These are phyloP conservation scores for Drosophila robusta DNA, from an alignment of 2,888 invertebrate genomes.

Conservation along the genomic window DNA sequence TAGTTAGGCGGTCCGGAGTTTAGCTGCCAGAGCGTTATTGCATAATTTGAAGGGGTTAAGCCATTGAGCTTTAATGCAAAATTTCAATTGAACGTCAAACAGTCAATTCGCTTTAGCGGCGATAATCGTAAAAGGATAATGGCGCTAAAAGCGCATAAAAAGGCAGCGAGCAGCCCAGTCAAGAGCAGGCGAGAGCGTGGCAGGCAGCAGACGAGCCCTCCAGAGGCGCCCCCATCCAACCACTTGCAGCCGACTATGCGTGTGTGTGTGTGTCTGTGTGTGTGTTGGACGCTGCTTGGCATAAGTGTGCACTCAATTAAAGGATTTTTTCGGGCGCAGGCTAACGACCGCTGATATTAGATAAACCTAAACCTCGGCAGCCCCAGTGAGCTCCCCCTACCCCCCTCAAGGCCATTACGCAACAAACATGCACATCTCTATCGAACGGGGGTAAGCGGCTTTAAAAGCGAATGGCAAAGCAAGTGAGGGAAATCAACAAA, in stretches of 20 bases:
- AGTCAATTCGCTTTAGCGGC: constrained; percentile 80
- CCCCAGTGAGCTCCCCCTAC: not conserved
- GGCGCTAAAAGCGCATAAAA: constrained; percentile 80
- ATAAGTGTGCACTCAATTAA: constrained; percentile 79
- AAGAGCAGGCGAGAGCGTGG: constrained; percentile 20
- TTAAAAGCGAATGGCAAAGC: constrained; percentile 20
- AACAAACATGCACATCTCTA: constrained; percentile 2
- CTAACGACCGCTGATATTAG: constrained; percentile 60
- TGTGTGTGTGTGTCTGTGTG: constrained; percentile 12
- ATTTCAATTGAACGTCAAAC: constrained; percentile 82
- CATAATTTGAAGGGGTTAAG: constrained; percentile 80
- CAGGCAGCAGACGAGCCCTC: constrained; percentile 3
- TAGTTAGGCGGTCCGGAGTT: not conserved
- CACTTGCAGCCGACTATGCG: constrained; percentile 22
- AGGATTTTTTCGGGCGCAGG: constrained; percentile 65
- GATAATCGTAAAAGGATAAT: constrained; percentile 82
- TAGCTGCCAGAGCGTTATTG: constrained; percentile 52
- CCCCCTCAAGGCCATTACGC: not conserved
- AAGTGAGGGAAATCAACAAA: constrained; percentile 36
- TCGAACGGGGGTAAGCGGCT: constrained; percentile 31
- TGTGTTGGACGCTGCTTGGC: constrained; percentile 47
- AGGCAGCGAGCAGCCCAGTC: constrained; percentile 40
- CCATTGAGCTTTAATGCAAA: constrained; percentile 80
- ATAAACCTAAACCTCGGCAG: constrained; percentile 47
- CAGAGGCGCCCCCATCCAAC: not conserved